Base-by-base conservation (phyloP, 2,113 vertebrate species). In the Toxotes jaculatrix region DNA sequence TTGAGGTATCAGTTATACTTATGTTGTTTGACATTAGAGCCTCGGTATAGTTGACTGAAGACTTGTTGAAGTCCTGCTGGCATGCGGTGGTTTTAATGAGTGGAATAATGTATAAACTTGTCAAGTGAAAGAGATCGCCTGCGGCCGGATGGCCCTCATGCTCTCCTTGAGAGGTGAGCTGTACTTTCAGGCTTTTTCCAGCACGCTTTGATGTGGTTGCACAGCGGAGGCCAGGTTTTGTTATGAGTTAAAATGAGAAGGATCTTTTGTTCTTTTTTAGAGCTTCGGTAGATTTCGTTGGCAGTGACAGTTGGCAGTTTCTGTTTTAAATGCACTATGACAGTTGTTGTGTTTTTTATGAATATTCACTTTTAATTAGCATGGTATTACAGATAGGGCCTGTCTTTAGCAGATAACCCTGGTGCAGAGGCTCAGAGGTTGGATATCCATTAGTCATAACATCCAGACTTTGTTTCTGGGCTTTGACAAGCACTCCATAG, bases 101-200 rank as follows among this genome's bases (percentile, higher is more conserved):
- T 89, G 93, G 95, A 97, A 97, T 97, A 97, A 98, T 97, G 96
- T 95, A 97, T 96, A 95, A 96, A 95, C 91, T 96, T 96, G 96
- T 97, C 96, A 96, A 96, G 94, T 94, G 95, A 94, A 96, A 95
- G 94, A 94, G 94, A 96, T 95, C 93, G 94, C 94, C 93, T 95
- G 94, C 91, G 94, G 94, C 96, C 93, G 94, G 94, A 95, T 94
- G 91, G 94, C 81, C 93, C 92, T 95, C 93, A 92, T 89, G 92
- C 92, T 93, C 94, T 94, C 93, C 91, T 84, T 91, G 91, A 95
- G 93, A 95, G 94, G 95, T 96, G 96, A 96, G 96, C 73, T 83
- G 81, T 72, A 84, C 84, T 83, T 82, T 79, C 84, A 84, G 72
- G 72, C 69, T 85, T 76, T 80, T 84, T 75, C 64, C 67, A 61